phyloP scores from a whole-genome alignment of 2,797 vertebrate genomes.

The Trematomus bernacchii region DNA sequence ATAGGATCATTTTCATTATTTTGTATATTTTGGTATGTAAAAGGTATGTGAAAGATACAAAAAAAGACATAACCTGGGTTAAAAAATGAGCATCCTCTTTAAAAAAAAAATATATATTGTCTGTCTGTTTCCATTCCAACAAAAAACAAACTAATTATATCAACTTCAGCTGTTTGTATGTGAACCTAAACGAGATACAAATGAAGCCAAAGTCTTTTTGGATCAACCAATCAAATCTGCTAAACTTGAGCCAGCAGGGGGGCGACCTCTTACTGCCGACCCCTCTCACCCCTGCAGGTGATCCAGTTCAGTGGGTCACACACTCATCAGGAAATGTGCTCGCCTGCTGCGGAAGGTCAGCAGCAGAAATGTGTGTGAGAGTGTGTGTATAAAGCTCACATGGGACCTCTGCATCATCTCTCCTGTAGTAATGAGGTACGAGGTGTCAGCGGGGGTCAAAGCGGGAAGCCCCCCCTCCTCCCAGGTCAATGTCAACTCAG shows the following conservation, averaged over 20 bases:
- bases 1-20: neutral
- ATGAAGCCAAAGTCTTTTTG: neutral
- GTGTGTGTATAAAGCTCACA: slow-evolving; percentile 22
- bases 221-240: slow-evolving; percentile 3
- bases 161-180: neutral
- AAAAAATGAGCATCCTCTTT: too few species aligned
- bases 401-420: slow-evolving; percentile 7
- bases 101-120: neutral
- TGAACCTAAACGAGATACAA: neutral
- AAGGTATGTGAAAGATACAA: too few species aligned
- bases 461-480: neutral
- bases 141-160: neutral
- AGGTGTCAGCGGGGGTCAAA: slow-evolving; percentile 20
- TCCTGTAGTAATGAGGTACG: slow-evolving; percentile 31
- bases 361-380: neutral
- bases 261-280: neutral
- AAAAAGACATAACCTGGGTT: too few species aligned
- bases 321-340: slow-evolving; percentile 7
- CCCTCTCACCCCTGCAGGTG: slow-evolving; percentile 11
- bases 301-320: slow-evolving; percentile 28
- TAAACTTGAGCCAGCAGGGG: neutral
- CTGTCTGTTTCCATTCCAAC: neutral
- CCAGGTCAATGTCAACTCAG: slow-evolving; percentile 7
- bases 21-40: neutral
- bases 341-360: slow-evolving; percentile 13